A percentile compares a stretch with the other conserved stretches of the same genome.
Evolutionary conservation across 2,888 invertebrate species (phyloP).

Genomic region (Drosophila mulleri): DNA sequence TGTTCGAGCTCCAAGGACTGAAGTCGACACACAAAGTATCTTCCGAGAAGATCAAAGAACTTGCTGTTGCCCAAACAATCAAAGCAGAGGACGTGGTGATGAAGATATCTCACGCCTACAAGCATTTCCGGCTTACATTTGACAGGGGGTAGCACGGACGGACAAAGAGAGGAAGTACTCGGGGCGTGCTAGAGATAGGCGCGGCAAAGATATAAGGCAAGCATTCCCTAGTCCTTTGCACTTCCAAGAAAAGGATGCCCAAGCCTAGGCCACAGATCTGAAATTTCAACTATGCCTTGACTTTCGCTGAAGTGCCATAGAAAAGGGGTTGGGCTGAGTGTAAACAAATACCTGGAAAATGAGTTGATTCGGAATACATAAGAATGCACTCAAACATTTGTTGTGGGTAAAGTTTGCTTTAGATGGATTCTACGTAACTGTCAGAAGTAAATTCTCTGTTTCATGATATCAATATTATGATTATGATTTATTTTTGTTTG

Average conservation of each 20-base stretch:
- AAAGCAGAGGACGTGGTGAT: slow-evolving; percentile 42
- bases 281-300: slow-evolving; percentile 2
- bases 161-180: slow-evolving; percentile 54
- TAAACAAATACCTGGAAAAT: slow-evolving; percentile 24
- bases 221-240: background rate
- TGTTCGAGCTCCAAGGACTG: slow-evolving; percentile 36
- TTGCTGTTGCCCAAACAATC: slow-evolving; percentile 27
- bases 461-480: background rate
- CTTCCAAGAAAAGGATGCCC: slow-evolving; percentile 36
- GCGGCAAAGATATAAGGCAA: slow-evolving; percentile 12
- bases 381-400: background rate
- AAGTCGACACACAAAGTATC: slow-evolving; percentile 36
- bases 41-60: slow-evolving; percentile 53
- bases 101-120: slow-evolving; percentile 80
- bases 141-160: slow-evolving; percentile 20
- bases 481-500: background rate
- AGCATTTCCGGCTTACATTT: slow-evolving; percentile 74
- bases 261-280: slow-evolving; percentile 10
- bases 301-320: slow-evolving; percentile 11
- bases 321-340: slow-evolving; percentile 8
- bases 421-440: slow-evolving; percentile 5
- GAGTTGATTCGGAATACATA: background rate
- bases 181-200: slow-evolving; percentile 39
- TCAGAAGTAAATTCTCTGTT: background rate
- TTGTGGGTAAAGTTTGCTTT: background rate